Base-by-base conservation (phyloP, 2,797 vertebrate species). In the Atherinosoma microstoma region DNA sequence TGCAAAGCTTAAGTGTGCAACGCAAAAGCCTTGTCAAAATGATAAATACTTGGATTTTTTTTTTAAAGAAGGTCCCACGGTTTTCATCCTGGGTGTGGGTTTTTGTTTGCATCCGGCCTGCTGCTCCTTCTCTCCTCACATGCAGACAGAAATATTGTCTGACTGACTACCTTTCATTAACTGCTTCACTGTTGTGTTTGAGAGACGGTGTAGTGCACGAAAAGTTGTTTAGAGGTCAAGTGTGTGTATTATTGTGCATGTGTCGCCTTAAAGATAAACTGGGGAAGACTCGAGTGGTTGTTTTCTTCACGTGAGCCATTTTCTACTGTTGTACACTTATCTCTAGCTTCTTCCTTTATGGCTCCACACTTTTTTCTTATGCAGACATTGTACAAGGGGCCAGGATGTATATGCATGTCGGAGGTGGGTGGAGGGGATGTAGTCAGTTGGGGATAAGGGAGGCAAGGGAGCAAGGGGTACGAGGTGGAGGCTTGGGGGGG, bases 381-480 rank as follows among this genome's bases (percentile, higher is more conserved):
- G 66, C 69, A 61, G 29, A 87, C 93, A 91, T 93, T 91, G 93
- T 81, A 79, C 94, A 93, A 94, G 95, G 93, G 94, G 92, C 88
- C 91, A 86, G 91, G 94, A 93, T 82, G 69, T 64, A 91, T 93
- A 90, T 94, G 94, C 93, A 95, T 93, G 94, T 93, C 89, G 87
- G 91, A 90, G 91, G 92, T 6, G 30, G 24, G 32, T 15, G 2
- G 89, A 86, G 89, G 94, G 94, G 96, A 35, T 93, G 95, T 94
- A 94, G 95, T 93, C 94, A 70, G 92, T 93, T 91, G 90, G 94
- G 94, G 93, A 93, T 91, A 94, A 93, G 95, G 94, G 94, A 94
- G 95, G 92, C 93, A 96, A 88, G 82, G 95, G 96, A 95, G 96
- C 94, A 95, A 94, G 94, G 95, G 96, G 95, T 95, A 94, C 90